These are phyloP conservation scores for Parnassius orleans DNA, from an alignment of 2,888 invertebrate genomes.

Conservation along the genomic window DNA sequence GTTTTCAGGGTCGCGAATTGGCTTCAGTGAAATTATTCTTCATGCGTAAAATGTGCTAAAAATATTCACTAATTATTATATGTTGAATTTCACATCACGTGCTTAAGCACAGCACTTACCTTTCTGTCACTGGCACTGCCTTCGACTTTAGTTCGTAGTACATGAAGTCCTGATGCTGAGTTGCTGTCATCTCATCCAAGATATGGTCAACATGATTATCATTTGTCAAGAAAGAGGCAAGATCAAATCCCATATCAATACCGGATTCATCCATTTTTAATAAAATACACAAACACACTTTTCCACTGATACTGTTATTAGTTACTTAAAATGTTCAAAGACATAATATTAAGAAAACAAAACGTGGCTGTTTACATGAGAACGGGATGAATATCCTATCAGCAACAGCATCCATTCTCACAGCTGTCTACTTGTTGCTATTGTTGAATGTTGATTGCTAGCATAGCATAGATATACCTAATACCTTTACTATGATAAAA, in stretches of 20 bases:
- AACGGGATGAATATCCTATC: constrained; percentile 50
- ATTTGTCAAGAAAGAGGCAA: constrained; percentile 79
- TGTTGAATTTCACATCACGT: constrained; percentile 31
- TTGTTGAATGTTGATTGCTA: constrained; percentile 62
- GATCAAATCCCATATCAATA: constrained; percentile 84
- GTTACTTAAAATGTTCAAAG: constrained; percentile 43
- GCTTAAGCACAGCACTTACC: constrained; percentile 58
- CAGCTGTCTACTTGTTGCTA: constrained; percentile 78
- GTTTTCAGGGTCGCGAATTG: constrained; percentile 68
- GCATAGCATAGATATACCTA: constrained; percentile 49
- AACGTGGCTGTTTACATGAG: constrained; percentile 54
- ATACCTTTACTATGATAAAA: constrained; percentile 44
- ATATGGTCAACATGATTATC: constrained; percentile 77
- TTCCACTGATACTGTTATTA: constrained; percentile 50
- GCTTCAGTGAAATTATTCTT: constrained; percentile 74
- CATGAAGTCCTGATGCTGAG: constrained; percentile 82
- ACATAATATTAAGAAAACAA: constrained; percentile 54
- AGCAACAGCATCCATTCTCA: constrained; percentile 70
- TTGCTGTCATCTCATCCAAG: constrained; percentile 78
- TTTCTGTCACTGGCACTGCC: constrained; percentile 80
- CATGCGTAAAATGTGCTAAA: constrained; percentile 64
- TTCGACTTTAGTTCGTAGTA: constrained; percentile 83
- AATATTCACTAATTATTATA: constrained; percentile 55
- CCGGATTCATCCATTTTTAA: constrained; percentile 83
- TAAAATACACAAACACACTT: constrained; percentile 61